phyloP scores from a whole-genome alignment of 2,888 invertebrate species.

The Callyntrura sp. region DNA sequence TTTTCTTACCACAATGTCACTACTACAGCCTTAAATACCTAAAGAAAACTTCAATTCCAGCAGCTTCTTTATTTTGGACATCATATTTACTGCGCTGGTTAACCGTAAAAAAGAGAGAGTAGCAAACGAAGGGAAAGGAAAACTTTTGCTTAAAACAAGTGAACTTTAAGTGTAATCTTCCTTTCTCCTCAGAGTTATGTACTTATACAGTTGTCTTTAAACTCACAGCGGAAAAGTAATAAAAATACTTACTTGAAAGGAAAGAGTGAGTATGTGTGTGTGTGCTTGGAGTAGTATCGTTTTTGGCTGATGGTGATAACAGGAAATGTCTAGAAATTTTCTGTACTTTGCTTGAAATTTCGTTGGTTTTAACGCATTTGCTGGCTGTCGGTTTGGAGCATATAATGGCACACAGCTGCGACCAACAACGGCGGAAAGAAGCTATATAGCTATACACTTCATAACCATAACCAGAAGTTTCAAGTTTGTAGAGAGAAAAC shows the following conservation, averaged over 20 bases:
- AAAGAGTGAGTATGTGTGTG: constrained; percentile 17
- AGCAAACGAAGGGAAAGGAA: background rate
- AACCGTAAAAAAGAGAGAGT: constrained; percentile 10
- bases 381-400: no score
- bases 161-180: constrained; percentile 25
- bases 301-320: constrained; percentile 30
- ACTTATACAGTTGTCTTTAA: background rate
- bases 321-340: constrained; percentile 1
- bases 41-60: constrained; percentile 19
- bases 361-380: no score
- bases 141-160: constrained; percentile 34
- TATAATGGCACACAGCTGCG: constrained; percentile 10
- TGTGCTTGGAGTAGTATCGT: no score
- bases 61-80: constrained; percentile 23
- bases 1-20: constrained; percentile 8
- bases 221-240: constrained; percentile 55
- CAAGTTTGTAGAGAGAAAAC: background rate
- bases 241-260: constrained; percentile 54
- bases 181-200: constrained; percentile 2
- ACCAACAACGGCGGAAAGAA: background rate
- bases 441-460: background rate
- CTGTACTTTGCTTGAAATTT: no score
- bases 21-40: background rate
- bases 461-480: constrained; percentile 9
- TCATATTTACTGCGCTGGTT: constrained; percentile 17